Evolutionary conservation across 1,140 invertebrate genomes (phyloP).

Genomic region (Saccostrea echinata): DNA sequence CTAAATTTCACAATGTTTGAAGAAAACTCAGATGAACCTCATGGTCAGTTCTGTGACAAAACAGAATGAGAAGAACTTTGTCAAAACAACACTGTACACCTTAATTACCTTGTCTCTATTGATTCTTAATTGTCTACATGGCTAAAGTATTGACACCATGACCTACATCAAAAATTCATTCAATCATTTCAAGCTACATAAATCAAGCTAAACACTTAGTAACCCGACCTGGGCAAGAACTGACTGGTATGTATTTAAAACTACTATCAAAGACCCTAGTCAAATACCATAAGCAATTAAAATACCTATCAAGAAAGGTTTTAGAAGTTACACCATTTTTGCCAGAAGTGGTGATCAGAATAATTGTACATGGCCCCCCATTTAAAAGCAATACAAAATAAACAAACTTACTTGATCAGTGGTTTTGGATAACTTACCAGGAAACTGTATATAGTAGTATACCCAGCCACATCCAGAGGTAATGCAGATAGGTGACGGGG

Average conservation of each 20-base stretch:
- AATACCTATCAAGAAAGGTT: too few relatives aligned
- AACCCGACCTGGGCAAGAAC: not conserved
- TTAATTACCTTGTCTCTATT: not conserved
- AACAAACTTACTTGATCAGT: not conserved
- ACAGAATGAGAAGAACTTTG: not conserved
- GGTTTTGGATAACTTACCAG: not conserved
- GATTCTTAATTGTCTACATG: not conserved
- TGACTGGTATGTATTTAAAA: constrained; percentile 8
- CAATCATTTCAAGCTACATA: constrained; percentile 19
- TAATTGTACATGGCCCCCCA: too few relatives aligned
- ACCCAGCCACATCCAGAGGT: not conserved
- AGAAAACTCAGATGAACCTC: not conserved
- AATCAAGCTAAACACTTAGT: not conserved
- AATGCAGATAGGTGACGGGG: not conserved
- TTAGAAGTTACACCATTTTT: too few relatives aligned
- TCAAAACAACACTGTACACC: not conserved
- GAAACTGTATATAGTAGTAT: not conserved
- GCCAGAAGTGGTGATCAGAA: too few relatives aligned
- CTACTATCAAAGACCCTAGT: not conserved
- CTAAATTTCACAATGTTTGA: not conserved
- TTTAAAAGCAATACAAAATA: too few relatives aligned
- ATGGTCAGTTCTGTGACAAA: not conserved
- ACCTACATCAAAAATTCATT: constrained; percentile 28
- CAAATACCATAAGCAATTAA: too few relatives aligned
- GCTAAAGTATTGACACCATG: not conserved